A percentile compares a stretch with the other conserved stretches of the same genome.
These are phyloP conservation scores for Sebastes steindachneri DNA, from an alignment of 2,797 vertebrate genomes.

Conservation along the genomic window DNA sequence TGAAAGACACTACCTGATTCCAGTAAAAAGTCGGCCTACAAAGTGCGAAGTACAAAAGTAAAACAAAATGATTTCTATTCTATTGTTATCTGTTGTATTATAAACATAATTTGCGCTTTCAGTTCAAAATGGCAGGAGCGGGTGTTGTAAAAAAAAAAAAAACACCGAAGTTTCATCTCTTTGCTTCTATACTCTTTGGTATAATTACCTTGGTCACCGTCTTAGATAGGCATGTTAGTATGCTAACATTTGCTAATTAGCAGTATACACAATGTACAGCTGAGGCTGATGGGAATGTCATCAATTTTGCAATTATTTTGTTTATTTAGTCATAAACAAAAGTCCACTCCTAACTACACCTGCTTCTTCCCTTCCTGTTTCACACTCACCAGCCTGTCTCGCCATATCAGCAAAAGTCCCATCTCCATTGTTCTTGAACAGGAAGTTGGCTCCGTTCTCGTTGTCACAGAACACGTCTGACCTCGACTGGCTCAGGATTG, in stretches of 20 bases:
- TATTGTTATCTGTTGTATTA: too few relatives aligned
- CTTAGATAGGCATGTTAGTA: background rate
- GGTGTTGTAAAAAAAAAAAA: too few relatives aligned
- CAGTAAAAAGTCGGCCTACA: too few relatives aligned
- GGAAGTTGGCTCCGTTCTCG: constrained; percentile 94
- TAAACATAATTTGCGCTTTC: too few relatives aligned
- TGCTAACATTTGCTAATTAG: background rate
- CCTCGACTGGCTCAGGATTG: constrained; percentile 87
- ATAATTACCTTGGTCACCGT: background rate
- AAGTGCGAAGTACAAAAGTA: too few relatives aligned
- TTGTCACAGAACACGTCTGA: constrained; percentile 97
- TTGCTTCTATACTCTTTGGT: background rate
- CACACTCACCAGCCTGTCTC: constrained; percentile 82
- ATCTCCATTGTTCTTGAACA: constrained; percentile 91
- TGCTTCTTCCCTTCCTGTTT: background rate
- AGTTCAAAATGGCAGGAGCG: too few relatives aligned
- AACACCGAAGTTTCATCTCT: too few relatives aligned
- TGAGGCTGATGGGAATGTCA: background rate
- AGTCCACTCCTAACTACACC: background rate
- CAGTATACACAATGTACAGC: background rate
- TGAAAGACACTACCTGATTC: too few relatives aligned
- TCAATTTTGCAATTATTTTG: background rate
- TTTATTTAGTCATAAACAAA: background rate
- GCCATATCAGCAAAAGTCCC: constrained; percentile 90
- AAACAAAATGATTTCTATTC: too few relatives aligned